Evolutionary conservation across 2,888 invertebrate species (phyloP).

Genomic region (Coelogynopora nodosa): DNA sequence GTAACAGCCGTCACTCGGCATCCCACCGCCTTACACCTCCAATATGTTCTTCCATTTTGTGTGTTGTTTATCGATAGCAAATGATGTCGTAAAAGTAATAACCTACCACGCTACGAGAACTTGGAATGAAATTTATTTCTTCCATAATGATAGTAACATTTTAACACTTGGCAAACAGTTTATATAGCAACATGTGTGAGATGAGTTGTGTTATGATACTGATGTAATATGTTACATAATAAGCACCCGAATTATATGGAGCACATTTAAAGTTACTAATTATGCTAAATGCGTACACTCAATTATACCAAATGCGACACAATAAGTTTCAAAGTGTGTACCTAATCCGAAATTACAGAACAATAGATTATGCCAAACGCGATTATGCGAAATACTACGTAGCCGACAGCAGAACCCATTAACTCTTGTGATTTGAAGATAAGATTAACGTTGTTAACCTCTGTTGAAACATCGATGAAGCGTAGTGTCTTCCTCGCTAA

Average conservation of each 20-base stretch:
- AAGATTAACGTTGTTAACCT: too few relatives aligned
- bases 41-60: neutral
- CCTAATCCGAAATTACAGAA: neutral
- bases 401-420: too few relatives aligned
- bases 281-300: neutral
- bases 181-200: too few relatives aligned
- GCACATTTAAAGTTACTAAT: neutral
- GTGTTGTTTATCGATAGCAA: neutral
- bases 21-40: neutral
- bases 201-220: too few relatives aligned
- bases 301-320: neutral
- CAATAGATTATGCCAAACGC: neutral
- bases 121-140: neutral
- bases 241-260: neutral
- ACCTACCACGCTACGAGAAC: neutral
- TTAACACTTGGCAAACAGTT: neutral
- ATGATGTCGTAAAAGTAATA: neutral
- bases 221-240: too few relatives aligned
- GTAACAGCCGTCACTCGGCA: neutral
- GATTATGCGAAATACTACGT: neutral
- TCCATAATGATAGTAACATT: neutral
- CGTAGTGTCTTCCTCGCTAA: too few relatives aligned
- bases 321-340: neutral
- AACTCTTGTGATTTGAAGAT: too few relatives aligned
- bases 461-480: too few relatives aligned